These are phyloP conservation scores for Phylloscopus trochilus DNA, from an alignment of 2,113 vertebrate species.

Conservation along the genomic window DNA sequence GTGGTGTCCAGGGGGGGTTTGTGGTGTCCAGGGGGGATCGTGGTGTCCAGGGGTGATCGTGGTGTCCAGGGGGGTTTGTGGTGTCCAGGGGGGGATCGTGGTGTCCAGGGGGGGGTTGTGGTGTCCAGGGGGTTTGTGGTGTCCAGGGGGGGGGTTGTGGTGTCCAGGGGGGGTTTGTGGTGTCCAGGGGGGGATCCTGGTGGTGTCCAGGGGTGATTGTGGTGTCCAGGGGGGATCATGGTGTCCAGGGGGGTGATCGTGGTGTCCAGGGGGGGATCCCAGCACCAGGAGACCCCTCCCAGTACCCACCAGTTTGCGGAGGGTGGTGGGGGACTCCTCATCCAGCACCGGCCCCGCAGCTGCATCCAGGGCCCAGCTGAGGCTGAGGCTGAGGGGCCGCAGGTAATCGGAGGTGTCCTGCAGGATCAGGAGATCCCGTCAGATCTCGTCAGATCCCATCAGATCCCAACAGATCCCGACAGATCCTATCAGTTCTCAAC, in stretches of 20 bases:
- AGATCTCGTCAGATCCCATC: background rate
- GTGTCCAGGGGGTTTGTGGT: rapidly evolving
- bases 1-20: too few relatives aligned
- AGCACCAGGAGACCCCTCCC: background rate
- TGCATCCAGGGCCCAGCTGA: constrained; percentile 82
- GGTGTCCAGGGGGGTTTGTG: rapidly evolving
- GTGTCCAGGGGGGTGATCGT: background rate
- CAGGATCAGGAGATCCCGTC: background rate
- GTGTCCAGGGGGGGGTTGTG: rapidly evolving
- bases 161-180: rapidly evolving
- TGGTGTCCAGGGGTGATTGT: background rate
- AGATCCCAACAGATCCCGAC: too few relatives aligned
- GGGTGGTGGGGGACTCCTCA: constrained; percentile 78
- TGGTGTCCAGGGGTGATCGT: background rate
- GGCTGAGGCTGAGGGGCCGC: constrained; percentile 83
- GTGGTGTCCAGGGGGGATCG: rapidly evolving
- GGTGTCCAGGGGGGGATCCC: background rate
- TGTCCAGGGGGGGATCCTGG: background rate
- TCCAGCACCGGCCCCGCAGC: constrained; percentile 81
- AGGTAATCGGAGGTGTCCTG: constrained; percentile 94
- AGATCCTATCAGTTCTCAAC: background rate
- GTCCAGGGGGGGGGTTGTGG: background rate
- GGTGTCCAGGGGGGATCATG: rapidly evolving
- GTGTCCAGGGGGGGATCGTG: background rate
- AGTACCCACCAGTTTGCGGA: constrained; percentile 82